Conservation (phyloP, 1,140 invertebrate species). For the Brachionus koreanus region DNA sequence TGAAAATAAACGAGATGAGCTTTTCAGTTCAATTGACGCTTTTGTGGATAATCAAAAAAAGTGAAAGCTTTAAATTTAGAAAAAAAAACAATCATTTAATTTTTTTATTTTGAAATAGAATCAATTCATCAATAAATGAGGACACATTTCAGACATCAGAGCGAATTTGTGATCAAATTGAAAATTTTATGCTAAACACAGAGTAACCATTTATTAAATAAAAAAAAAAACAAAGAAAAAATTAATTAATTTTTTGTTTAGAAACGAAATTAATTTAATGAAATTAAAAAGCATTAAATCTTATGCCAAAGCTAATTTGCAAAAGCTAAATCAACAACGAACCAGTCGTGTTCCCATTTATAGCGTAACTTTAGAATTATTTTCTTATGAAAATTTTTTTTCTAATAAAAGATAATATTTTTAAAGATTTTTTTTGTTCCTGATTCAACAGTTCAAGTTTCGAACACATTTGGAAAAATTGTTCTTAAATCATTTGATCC, state of each 20-base stretch:
- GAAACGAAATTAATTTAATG: constrained; percentile 29
- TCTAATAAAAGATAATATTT: neutral
- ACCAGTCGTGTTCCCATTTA: constrained; percentile 29
- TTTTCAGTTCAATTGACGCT: constrained; percentile 27
- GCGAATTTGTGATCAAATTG: constrained; percentile 32
- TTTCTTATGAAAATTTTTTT: neutral
- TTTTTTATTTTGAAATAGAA: neutral
- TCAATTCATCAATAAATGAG: constrained; percentile 24
- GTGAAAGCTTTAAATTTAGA: neutral
- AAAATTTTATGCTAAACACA: constrained; percentile 33
- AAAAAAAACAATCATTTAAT: neutral
- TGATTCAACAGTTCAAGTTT: constrained; percentile 27
- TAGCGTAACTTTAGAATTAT: neutral
- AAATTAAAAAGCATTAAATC: constrained; percentile 40
- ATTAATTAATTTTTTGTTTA: neutral
- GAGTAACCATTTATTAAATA: neutral
- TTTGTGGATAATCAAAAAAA: constrained; percentile 36
- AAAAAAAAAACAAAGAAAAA: too few relatives aligned
- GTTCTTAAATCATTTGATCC: constrained; percentile 33
- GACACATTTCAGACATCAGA: constrained; percentile 41
- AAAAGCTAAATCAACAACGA: constrained; percentile 36
- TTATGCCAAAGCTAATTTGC: constrained; percentile 24
- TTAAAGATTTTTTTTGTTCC: constrained; percentile 43
- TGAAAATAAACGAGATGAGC: constrained; percentile 37
- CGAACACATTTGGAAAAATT: constrained; percentile 42